phyloP scores from a whole-genome alignment of 2,113 vertebrate genomes.

The Hypanus sabinus region DNA sequence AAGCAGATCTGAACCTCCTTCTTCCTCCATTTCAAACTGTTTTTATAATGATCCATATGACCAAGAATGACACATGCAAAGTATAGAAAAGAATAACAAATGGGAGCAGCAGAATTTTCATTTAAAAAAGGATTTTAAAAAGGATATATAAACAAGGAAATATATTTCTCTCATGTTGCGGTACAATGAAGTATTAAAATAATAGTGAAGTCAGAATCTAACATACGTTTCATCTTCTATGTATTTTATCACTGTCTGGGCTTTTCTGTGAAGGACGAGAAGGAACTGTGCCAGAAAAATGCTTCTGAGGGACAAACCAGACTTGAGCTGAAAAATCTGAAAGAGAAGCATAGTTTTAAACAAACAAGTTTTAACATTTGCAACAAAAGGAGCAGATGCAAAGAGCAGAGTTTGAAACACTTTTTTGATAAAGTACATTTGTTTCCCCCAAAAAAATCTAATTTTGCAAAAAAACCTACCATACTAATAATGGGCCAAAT shows the following conservation, averaged over 20 bases:
- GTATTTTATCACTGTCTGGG: conserved; percentile 90
- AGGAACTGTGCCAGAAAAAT: conserved; percentile 90
- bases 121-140: neutral
- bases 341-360: conserved; percentile 30
- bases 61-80: no score
- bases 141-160: neutral
- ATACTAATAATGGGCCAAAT: neutral
- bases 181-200: neutral
- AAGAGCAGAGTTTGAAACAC: neutral
- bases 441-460: neutral
- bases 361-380: neutral
- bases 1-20: neutral
- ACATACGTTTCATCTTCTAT: conserved; percentile 98
- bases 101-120: neutral
- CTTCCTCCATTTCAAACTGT: neutral
- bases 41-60: neutral
- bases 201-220: conserved; percentile 21
- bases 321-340: conserved; percentile 90
- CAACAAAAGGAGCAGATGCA: neutral
- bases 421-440: neutral
- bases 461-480: neutral
- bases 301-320: conserved; percentile 78
- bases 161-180: neutral
- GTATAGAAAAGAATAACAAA: neutral
- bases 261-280: conserved; percentile 89